Evolutionary conservation across 2,888 invertebrate genomes (phyloP).

Genomic region (Pyrochroa serraticornis): DNA sequence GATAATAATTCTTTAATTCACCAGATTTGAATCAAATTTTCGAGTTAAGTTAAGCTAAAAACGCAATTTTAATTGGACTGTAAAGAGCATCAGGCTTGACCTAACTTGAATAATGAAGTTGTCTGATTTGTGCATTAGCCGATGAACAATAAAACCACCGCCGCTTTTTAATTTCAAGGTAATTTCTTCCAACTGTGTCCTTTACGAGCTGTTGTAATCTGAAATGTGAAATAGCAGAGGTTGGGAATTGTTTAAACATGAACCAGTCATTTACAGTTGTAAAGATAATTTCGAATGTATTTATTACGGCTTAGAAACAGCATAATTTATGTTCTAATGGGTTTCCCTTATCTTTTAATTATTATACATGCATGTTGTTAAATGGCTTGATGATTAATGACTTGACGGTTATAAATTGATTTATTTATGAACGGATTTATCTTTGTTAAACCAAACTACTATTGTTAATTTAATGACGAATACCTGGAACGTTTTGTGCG

Average conservation of each 20-base stretch:
- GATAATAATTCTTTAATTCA: too few relatives aligned
- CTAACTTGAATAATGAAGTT: too few relatives aligned
- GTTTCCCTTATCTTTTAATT: conserved; percentile 25
- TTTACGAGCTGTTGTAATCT: conserved; percentile 27
- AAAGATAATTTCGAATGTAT: conserved; percentile 19
- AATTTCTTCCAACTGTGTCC: conserved; percentile 8
- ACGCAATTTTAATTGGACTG: too few relatives aligned
- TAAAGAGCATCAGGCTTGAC: too few relatives aligned
- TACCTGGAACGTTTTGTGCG: neutral
- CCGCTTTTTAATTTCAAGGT: conserved; percentile 11
- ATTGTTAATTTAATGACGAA: neutral
- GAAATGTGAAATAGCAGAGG: conserved; percentile 11
- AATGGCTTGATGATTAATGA: conserved; percentile 17
- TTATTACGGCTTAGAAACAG: conserved; percentile 15
- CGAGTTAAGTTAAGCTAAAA: too few relatives aligned
- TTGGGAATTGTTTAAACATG: conserved; percentile 18
- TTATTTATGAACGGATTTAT: conserved; percentile 21
- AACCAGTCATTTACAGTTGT: conserved; percentile 10
- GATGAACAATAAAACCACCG: too few relatives aligned
- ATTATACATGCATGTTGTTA: conserved; percentile 15
- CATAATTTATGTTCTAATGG: conserved; percentile 16
- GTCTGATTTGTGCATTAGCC: too few relatives aligned
- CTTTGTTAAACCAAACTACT: neutral
- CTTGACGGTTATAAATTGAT: conserved; percentile 14
- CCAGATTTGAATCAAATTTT: too few relatives aligned